Evolutionary conservation across 2,113 vertebrate species (phyloP).

Genomic region (Coptodon rendalli): DNA sequence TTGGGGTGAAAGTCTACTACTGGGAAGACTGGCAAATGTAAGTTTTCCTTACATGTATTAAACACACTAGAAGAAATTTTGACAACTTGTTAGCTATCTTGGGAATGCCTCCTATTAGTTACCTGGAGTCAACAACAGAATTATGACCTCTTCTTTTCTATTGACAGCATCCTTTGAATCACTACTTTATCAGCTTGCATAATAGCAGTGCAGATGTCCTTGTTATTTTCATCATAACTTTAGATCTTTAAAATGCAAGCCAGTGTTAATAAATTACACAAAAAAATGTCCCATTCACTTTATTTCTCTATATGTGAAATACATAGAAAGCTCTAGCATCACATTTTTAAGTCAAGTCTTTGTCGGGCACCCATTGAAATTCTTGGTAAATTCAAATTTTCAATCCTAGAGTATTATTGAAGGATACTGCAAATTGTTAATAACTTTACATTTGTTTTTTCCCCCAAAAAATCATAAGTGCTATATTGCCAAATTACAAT

Average conservation of each 20-base stretch:
- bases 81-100: background rate
- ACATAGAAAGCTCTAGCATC: background rate
- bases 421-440: background rate
- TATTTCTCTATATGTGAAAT: background rate
- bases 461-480: too few relatives aligned
- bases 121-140: background rate
- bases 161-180: background rate
- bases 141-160: background rate
- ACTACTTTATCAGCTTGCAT: background rate
- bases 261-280: background rate
- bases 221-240: background rate
- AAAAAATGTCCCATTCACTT: background rate
- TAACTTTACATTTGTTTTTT: background rate
- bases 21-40: background rate
- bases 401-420: background rate
- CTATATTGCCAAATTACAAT: background rate
- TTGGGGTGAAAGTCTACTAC: background rate
- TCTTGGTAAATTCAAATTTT: background rate
- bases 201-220: background rate
- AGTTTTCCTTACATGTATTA: background rate
- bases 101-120: background rate
- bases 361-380: background rate
- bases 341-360: background rate
- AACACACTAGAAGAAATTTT: background rate
- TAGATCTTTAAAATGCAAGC: background rate